Base-by-base conservation (phyloP, 1,140 invertebrate genomes). In the Drosophila nasuta region DNA sequence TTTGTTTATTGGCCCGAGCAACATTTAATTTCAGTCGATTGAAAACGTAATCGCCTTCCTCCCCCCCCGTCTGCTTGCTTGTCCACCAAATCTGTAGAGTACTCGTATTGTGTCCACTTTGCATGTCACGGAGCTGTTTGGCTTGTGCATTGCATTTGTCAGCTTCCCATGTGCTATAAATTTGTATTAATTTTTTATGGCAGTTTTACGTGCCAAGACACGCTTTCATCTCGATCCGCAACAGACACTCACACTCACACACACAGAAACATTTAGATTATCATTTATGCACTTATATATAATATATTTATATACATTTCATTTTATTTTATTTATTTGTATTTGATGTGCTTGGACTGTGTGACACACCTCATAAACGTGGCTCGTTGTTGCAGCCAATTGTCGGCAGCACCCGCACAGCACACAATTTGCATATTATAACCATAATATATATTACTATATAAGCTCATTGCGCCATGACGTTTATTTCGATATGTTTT, bases 131-230 rank as follows among this genome's bases (percentile, higher is more conserved):
- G 11, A 43, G 56, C 74, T 41, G 69, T 65, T 56, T 58, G 38
- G 33, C 15, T 49, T 54, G 33, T 52, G 52, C 52, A 54, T 46
- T 45, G 49, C 63, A 74, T 74, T 74, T 75, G 72, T 67, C 71
- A 67, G 64, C 57, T 52, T 59, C 72, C 56, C 66, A 57, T 57
- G 54, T 69, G 52, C 58, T 15, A 58, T 70, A 51, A 64, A 54
- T 71, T 75, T 71, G 64, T 75, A 75, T 75, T 65, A 75, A 75
- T 65, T 75, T 75, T 71, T 52, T 71, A 75, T 70, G 59, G 43
- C 52, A 71, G 30, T 67, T 73, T 73, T 67, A 73, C 46, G 63
- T 67, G 70, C 54, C 60, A 25, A 49, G 48, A 49, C n/a, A 58
- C 41, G 46, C 60, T 75, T 75, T 75, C 67, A 75, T 64, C 59